phyloP scores from a whole-genome alignment of 2,797 vertebrate genomes.

The Phrynocephalus forsythii region DNA sequence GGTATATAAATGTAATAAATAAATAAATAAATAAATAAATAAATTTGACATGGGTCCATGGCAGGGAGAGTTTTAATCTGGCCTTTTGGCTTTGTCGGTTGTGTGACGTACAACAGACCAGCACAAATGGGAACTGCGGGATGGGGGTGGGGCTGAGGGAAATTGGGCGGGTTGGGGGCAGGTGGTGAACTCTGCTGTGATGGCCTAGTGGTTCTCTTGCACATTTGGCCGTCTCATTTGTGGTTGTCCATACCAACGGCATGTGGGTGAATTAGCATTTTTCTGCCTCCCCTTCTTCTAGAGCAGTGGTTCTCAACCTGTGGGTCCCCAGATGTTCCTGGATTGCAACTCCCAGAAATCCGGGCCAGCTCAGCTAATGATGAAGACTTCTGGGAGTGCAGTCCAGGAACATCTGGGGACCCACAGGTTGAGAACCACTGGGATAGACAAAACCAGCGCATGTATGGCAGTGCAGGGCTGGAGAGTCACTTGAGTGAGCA shows the following conservation, averaged over 20 bases:
- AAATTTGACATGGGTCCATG: not conserved
- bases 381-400: too few species aligned
- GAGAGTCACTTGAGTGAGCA: not conserved
- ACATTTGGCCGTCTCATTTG: slow-evolving; percentile 14
- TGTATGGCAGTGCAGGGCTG: accelerated
- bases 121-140: not conserved
- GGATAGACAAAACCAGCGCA: accelerated
- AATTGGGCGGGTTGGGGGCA: not conserved
- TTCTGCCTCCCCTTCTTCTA: not conserved
- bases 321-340: too few species aligned
- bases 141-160: not conserved
- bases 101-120: not conserved
- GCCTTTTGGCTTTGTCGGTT: not conserved
- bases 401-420: too few species aligned
- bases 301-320: too few species aligned
- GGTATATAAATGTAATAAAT: too few species aligned
- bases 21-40: too few species aligned
- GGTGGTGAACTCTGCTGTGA: not conserved
- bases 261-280: not conserved
- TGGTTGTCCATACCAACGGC: slow-evolving; percentile 6
- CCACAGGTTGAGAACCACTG: too few species aligned
- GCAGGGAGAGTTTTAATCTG: not conserved
- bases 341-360: too few species aligned
- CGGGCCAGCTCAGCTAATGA: too few species aligned
- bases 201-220: not conserved